phyloP scores from a whole-genome alignment of 2,888 invertebrate genomes.

The Muschampia plurimacula region DNA sequence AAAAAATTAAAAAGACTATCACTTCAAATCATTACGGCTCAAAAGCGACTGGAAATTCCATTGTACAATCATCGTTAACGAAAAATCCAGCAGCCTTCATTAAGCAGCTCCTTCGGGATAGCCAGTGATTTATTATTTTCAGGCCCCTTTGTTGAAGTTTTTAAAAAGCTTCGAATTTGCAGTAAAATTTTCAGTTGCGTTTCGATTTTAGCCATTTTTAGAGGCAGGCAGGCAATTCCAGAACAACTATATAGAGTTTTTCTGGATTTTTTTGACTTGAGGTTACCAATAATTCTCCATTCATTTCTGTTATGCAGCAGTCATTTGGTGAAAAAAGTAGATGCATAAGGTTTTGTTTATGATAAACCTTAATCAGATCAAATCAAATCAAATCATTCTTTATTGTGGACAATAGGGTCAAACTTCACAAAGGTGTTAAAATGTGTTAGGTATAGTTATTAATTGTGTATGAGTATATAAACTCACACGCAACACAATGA shows the following conservation, averaged over 20 bases:
- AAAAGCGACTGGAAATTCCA: slow-evolving; percentile 12
- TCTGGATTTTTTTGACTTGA: background rate
- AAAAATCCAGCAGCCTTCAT: slow-evolving; percentile 22
- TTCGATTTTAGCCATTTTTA: background rate
- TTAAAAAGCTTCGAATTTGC: slow-evolving; percentile 12
- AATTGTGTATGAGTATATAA: too few species aligned
- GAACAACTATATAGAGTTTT: too few species aligned
- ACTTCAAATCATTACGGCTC: slow-evolving; percentile 6
- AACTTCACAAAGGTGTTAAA: too few species aligned
- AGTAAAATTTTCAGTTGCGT: background rate
- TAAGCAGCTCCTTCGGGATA: slow-evolving; percentile 17
- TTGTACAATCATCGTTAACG: slow-evolving; percentile 13
- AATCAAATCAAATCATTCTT: too few species aligned
- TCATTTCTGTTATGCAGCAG: too few species aligned
- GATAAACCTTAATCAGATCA: too few species aligned
- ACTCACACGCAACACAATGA: too few species aligned
- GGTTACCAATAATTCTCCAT: background rate
- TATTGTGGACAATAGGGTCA: too few species aligned
- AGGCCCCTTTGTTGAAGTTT: slow-evolving; percentile 12
- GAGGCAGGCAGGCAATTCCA: background rate
- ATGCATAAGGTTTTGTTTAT: too few species aligned
- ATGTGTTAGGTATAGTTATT: too few species aligned
- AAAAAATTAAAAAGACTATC: background rate
- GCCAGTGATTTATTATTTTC: slow-evolving; percentile 22
- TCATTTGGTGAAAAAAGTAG: too few species aligned